Conservation (phyloP, 2,888 invertebrate genomes). For the Sinohyriopsis cumingii region DNA sequence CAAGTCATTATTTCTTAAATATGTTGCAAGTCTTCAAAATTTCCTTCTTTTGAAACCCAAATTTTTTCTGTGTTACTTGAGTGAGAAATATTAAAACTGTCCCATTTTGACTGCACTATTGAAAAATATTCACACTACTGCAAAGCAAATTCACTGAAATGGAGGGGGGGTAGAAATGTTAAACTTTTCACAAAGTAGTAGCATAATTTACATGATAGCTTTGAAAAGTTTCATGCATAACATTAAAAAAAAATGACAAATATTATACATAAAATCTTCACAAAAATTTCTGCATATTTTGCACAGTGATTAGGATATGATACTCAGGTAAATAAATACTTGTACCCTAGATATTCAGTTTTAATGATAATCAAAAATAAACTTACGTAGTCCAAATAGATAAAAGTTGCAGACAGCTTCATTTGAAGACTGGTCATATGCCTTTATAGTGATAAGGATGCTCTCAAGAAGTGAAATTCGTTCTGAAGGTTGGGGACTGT, state of each 20-base stretch:
- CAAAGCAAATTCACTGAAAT: too few relatives aligned
- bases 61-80: too few relatives aligned
- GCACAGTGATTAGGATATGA: background rate
- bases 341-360: background rate
- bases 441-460: constrained; percentile 41
- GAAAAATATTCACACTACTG: too few relatives aligned
- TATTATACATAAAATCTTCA: background rate
- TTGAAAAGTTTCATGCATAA: background rate
- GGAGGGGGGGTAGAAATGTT: too few relatives aligned
- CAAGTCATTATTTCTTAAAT: too few relatives aligned
- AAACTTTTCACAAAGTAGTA: too few relatives aligned
- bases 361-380: background rate
- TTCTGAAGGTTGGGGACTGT: too few relatives aligned
- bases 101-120: too few relatives aligned
- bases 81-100: too few relatives aligned
- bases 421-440: constrained; percentile 39
- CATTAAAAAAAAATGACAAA: background rate
- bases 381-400: constrained; percentile 49
- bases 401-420: constrained; percentile 44
- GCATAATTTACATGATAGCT: too few relatives aligned
- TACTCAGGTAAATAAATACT: background rate
- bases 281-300: background rate
- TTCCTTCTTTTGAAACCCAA: too few relatives aligned
- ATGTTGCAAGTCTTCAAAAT: too few relatives aligned
- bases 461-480: constrained; percentile 11